These are phyloP conservation scores for Acromyrmex charruanus DNA, from an alignment of 1,140 invertebrate genomes.

Conservation along the genomic window DNA sequence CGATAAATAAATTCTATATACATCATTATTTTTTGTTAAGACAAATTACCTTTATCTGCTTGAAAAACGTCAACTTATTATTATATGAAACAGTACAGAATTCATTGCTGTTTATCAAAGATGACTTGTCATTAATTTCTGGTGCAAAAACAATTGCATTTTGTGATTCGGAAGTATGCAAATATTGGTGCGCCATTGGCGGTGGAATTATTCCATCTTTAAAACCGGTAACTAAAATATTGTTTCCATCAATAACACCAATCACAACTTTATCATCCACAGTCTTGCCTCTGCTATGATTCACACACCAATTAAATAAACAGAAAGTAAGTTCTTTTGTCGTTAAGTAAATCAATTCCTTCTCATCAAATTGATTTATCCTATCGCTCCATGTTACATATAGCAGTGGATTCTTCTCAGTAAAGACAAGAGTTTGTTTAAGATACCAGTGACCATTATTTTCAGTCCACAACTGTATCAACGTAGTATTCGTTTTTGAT, in stretches of 20 bases:
- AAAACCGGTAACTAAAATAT: conserved; percentile 91
- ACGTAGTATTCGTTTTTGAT: conserved; percentile 76
- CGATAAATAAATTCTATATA: background rate
- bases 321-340: conserved; percentile 87
- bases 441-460: conserved; percentile 97
- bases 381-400: conserved; percentile 88
- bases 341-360: conserved; percentile 80
- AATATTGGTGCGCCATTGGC: conserved; percentile 91
- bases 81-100: conserved; percentile 78
- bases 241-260: conserved; percentile 93
- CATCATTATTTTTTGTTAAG: conserved; percentile 65
- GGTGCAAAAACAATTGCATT: conserved; percentile 89
- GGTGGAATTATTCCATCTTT: conserved; percentile 92
- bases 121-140: conserved; percentile 63
- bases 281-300: conserved; percentile 87
- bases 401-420: conserved; percentile 84
- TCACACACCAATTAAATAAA: conserved; percentile 88
- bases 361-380: conserved; percentile 64
- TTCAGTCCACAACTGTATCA: conserved; percentile 92
- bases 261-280: conserved; percentile 88
- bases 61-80: conserved; percentile 76
- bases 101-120: conserved; percentile 82
- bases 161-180: conserved; percentile 87
- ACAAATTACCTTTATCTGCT: conserved; percentile 68
- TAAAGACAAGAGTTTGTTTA: conserved; percentile 91